These are phyloP conservation scores for Cyclargus thomasi DNA, from an alignment of 1,140 invertebrate genomes.

Conservation along the genomic window DNA sequence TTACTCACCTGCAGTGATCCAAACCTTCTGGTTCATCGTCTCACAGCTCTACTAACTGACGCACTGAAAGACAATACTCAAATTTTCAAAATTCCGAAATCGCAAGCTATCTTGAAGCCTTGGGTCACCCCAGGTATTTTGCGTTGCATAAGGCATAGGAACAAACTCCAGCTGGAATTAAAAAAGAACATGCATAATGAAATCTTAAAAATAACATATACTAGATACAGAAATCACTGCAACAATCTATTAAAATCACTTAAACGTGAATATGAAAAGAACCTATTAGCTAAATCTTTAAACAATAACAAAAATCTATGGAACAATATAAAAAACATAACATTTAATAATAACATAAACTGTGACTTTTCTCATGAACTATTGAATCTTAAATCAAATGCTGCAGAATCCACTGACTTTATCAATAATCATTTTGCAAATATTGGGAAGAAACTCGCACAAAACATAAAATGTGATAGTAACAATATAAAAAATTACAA, in stretches of 20 bases:
- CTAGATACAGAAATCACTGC: slow-evolving; percentile 19
- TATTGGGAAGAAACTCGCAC: slow-evolving; percentile 24
- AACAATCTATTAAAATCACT: slow-evolving; percentile 25
- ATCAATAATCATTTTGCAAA: slow-evolving; percentile 26
- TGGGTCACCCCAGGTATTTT: slow-evolving; percentile 24
- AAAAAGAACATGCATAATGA: slow-evolving; percentile 9
- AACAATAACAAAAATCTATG: slow-evolving; percentile 24
- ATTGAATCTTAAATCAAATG: slow-evolving; percentile 12
- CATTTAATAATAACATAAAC: slow-evolving; percentile 9
- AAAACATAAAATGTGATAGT: background rate
- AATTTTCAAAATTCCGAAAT: background rate
- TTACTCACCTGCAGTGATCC: slow-evolving; percentile 15
- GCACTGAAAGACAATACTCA: slow-evolving; percentile 11
- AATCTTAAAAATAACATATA: slow-evolving; percentile 20
- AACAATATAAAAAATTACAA: too few relatives aligned
- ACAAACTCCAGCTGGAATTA: slow-evolving; percentile 8
- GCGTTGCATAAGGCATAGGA: slow-evolving; percentile 13
- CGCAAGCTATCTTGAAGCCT: slow-evolving; percentile 14
- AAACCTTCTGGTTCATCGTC: background rate
- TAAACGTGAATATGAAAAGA: slow-evolving; percentile 21
- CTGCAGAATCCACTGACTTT: slow-evolving; percentile 20
- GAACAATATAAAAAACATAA: slow-evolving; percentile 26
- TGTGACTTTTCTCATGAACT: slow-evolving; percentile 17
- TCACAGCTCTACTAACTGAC: too few relatives aligned
- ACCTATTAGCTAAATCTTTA: slow-evolving; percentile 20